Conservation (phyloP, 2,797 vertebrate genomes). For the Rhyacichthys aspro region DNA sequence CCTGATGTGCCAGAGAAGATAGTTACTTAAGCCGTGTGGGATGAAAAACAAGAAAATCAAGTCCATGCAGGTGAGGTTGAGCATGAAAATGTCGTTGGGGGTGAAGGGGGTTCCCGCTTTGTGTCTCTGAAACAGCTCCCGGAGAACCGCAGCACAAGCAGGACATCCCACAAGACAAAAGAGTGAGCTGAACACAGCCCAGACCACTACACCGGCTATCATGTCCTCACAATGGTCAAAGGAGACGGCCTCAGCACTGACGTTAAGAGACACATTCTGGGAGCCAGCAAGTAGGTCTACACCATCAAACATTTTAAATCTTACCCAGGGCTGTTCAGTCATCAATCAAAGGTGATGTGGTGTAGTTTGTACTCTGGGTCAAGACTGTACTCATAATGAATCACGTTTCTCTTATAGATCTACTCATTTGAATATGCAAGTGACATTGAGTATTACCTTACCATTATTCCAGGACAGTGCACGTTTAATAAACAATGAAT, state of each 20-base stretch:
- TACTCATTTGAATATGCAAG: conserved; percentile 52
- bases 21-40: conserved; percentile 41
- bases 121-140: conserved; percentile 35
- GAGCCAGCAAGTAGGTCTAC: neutral
- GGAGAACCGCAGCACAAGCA: conserved; percentile 38
- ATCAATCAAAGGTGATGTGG: neutral
- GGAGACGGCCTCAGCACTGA: neutral
- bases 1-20: conserved; percentile 31
- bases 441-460: conserved; percentile 37
- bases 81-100: conserved; percentile 56
- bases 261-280: conserved; percentile 26
- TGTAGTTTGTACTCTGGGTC: neutral
- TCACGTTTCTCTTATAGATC: conserved; percentile 24
- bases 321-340: neutral
- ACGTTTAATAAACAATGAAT: neutral
- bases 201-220: conserved; percentile 22
- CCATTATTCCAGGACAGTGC: neutral
- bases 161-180: conserved; percentile 48
- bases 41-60: conserved; percentile 38
- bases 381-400: neutral
- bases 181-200: conserved; percentile 32
- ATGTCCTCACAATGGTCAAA: conserved; percentile 19
- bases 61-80: conserved; percentile 55
- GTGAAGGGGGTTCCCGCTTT: conserved; percentile 12
- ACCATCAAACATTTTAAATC: conserved; percentile 18